Evolutionary conservation across 2,797 vertebrate species (phyloP).

Genomic region (Pangasius krempfi): DNA sequence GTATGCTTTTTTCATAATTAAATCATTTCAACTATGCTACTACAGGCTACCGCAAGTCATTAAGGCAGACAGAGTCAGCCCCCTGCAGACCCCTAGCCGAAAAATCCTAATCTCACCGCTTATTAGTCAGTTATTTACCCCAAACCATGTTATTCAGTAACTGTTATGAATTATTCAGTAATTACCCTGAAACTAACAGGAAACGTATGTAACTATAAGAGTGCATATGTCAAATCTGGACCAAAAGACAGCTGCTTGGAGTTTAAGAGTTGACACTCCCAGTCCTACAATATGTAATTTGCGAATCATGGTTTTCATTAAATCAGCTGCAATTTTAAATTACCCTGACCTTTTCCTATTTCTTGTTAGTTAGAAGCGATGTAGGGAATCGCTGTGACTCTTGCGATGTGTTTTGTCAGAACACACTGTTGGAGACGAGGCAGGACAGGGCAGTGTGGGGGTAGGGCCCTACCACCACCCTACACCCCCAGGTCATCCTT

Average conservation of each 20-base stretch:
- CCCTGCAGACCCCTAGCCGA: neutral
- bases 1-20: neutral
- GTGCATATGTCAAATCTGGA: conserved; percentile 3
- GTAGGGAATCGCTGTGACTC: neutral
- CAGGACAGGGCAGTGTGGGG: neutral
- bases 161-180: neutral
- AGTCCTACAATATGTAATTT: conserved; percentile 19
- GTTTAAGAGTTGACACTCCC: conserved; percentile 17
- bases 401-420: conserved; percentile 20
- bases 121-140: conserved; percentile 14
- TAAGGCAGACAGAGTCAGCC: neutral
- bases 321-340: conserved; percentile 19
- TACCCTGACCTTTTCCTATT: conserved; percentile 16
- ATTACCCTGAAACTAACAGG: neutral
- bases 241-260: neutral
- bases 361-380: neutral
- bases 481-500: neutral
- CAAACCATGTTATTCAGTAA: conserved; percentile 1
- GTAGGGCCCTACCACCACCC: neutral
- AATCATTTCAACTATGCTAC: neutral
- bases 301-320: conserved; percentile 20
- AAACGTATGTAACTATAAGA: conserved; percentile 3
- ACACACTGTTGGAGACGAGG: neutral
- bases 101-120: neutral
- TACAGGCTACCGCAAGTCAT: neutral